Percentiles rank a stretch among this genome's conserved stretches.
Conservation (phyloP, 1,140 invertebrate species). For the Conus ventricosus region DNA sequence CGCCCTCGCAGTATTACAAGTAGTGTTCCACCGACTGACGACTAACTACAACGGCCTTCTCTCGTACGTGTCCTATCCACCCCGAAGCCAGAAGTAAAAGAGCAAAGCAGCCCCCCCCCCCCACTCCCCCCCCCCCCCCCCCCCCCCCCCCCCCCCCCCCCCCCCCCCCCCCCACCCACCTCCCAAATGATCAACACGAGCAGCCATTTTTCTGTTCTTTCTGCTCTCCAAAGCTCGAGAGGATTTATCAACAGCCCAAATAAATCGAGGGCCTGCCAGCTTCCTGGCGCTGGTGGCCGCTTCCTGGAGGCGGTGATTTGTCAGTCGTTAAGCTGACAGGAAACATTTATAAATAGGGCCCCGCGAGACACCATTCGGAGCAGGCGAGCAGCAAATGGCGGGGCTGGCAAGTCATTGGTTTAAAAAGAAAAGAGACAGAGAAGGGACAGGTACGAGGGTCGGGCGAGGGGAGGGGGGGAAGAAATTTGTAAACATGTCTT, state of each 20-base stretch:
- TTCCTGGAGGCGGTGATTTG: neutral
- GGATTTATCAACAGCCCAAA: conserved; percentile 10
- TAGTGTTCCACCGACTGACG: too few relatives aligned
- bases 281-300: neutral
- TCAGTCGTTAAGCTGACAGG: neutral
- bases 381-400: neutral
- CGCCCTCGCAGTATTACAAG: too few relatives aligned
- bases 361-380: neutral
- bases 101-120: too few relatives aligned
- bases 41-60: too few relatives aligned
- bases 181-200: neutral
- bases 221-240: neutral
- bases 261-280: neutral
- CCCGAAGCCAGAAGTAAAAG: too few relatives aligned
- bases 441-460: neutral
- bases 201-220: neutral
- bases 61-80: too few relatives aligned
- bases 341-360: conserved; percentile 2
- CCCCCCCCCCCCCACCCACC: too few relatives aligned
- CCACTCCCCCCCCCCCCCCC: too few relatives aligned
- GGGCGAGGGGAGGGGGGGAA: neutral
- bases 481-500: neutral
- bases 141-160: too few relatives aligned
- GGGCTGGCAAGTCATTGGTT: neutral
- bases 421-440: neutral